These are phyloP conservation scores for Dasyornis broadbenti DNA, from an alignment of 2,113 vertebrate species.

Conservation along the genomic window DNA sequence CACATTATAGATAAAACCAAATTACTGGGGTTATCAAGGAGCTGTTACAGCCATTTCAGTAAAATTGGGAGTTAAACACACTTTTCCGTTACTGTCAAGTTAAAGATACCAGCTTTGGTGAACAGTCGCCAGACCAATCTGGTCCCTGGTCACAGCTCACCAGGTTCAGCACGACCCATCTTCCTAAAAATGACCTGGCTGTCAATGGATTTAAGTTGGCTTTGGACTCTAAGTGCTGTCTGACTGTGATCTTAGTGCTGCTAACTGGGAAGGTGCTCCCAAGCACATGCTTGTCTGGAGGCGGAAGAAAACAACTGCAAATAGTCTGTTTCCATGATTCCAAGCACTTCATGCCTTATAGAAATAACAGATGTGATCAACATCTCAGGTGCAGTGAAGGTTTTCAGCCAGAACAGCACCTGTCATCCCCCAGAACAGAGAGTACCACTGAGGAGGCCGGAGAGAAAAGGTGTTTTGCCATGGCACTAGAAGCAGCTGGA, in stretches of 20 bases:
- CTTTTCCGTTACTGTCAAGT: not conserved
- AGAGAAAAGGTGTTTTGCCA: not conserved
- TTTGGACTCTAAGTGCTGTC: not conserved
- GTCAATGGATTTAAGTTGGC: not conserved
- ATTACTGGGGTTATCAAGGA: slow-evolving; percentile 36
- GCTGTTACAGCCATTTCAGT: not conserved
- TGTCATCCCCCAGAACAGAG: not conserved
- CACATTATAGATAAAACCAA: slow-evolving; percentile 54
- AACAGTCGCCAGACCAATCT: not conserved
- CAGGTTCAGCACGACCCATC: not conserved
- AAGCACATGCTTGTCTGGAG: not conserved
- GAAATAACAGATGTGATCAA: not conserved
- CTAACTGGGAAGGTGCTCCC: not conserved
- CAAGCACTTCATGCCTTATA: not conserved
- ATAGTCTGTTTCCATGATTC: not conserved
- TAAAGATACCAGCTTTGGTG: not conserved
- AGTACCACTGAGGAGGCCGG: not conserved
- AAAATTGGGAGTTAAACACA: slow-evolving; percentile 26
- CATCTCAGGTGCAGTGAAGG: not conserved
- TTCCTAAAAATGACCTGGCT: not conserved
- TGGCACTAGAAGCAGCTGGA: not conserved
- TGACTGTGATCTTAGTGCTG: not conserved
- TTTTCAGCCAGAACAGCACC: not conserved
- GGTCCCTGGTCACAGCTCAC: not conserved
- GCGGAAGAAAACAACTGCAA: fast-evolving